Evolutionary conservation across 2,113 vertebrate genomes (phyloP).

Genomic region (Clinocottus analis): DNA sequence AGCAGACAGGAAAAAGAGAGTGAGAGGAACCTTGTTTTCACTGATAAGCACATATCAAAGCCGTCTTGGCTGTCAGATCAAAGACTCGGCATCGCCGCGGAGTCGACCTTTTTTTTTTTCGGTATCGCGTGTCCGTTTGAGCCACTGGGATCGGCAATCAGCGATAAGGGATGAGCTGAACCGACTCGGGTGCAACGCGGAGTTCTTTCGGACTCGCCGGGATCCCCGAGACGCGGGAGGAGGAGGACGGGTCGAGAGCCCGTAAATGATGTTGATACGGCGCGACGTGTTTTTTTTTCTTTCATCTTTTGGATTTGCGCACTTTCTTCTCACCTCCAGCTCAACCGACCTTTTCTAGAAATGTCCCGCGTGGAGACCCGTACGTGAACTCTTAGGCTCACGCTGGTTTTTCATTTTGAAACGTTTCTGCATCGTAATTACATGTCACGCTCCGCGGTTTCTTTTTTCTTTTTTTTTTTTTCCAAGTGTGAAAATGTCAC

Average conservation of each 20-base stretch:
- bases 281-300: not conserved
- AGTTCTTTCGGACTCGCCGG: slow-evolving; percentile 47
- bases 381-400: not conserved
- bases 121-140: slow-evolving; percentile 47
- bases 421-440: not conserved
- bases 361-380: not conserved
- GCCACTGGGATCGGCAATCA: slow-evolving; percentile 55
- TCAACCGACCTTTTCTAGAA: not conserved
- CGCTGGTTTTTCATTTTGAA: not conserved
- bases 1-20: slow-evolving; percentile 33
- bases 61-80: slow-evolving; percentile 71
- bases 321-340: not conserved
- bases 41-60: slow-evolving; percentile 70
- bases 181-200: slow-evolving; percentile 28
- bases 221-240: slow-evolving; percentile 17
- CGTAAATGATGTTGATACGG: slow-evolving; percentile 31
- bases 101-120: slow-evolving; percentile 48
- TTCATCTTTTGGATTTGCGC: not conserved
- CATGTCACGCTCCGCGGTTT: not conserved
- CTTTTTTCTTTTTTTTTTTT: too few relatives aligned
- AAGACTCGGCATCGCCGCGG: slow-evolving; percentile 55
- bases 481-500: not conserved
- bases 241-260: slow-evolving; percentile 27
- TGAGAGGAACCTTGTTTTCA: slow-evolving; percentile 54
- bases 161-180: slow-evolving; percentile 49